Percentiles rank a stretch among this genome's conserved stretches.
Evolutionary conservation across 2,113 vertebrate species (phyloP).

Genomic region (Oplegnathus fasciatus): DNA sequence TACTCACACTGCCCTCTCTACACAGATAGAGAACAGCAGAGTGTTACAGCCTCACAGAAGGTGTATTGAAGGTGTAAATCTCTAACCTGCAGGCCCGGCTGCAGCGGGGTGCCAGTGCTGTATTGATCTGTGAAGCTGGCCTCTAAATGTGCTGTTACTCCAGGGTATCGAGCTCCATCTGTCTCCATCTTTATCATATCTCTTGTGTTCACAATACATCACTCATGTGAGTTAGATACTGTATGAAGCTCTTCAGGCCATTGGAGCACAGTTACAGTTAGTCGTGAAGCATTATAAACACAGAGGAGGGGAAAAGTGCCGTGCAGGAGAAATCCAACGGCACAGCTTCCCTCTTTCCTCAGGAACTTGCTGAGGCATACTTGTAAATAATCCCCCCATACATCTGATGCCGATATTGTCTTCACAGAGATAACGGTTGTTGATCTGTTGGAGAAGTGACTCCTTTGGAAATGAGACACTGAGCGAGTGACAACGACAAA

Average conservation of each 20-base stretch:
- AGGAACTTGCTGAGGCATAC: constrained; percentile 25
- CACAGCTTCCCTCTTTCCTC: constrained; percentile 5
- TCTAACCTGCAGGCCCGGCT: constrained; percentile 28
- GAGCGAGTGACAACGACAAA: background rate
- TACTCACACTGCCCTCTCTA: background rate
- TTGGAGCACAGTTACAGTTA: background rate
- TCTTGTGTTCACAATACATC: constrained; percentile 10
- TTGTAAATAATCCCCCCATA: constrained; percentile 37
- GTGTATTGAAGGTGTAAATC: constrained; percentile 40
- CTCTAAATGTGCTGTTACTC: constrained; percentile 26
- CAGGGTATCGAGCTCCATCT: constrained; percentile 9
- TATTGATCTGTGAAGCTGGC: constrained; percentile 45
- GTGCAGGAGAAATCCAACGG: background rate
- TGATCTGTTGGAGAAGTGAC: constrained; percentile 18
- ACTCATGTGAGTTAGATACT: background rate
- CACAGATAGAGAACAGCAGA: constrained; percentile 13
- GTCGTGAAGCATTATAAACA: background rate
- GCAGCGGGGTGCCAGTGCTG: constrained; percentile 20
- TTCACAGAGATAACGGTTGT: background rate
- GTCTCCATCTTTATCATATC: constrained; percentile 29
- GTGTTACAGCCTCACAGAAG: background rate
- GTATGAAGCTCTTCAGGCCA: background rate
- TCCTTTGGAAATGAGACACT: background rate
- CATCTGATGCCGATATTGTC: background rate
- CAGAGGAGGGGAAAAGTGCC: background rate